phyloP scores from a whole-genome alignment of 2,797 vertebrate species.

The Stomatorhinus walkeri region DNA sequence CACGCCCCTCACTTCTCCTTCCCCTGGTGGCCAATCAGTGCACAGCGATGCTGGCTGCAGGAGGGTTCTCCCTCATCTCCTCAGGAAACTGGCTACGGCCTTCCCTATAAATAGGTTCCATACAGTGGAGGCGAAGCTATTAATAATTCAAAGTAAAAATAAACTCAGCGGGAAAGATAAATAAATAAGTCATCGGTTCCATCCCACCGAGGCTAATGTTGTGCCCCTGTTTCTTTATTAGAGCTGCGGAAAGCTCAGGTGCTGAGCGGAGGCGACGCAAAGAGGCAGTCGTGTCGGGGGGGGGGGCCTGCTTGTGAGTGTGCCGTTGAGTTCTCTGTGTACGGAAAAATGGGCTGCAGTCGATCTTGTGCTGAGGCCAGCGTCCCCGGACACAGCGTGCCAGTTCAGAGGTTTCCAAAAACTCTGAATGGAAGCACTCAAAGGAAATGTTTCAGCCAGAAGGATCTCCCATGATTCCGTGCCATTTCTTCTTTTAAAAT shows the following conservation, averaged over 20 bases:
- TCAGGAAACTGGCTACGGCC: neutral
- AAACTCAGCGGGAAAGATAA: conserved; percentile 33
- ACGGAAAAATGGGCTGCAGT: neutral
- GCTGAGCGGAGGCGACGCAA: neutral
- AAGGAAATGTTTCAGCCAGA: neutral
- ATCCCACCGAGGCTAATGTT: conserved; percentile 19
- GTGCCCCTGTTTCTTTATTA: conserved; percentile 1
- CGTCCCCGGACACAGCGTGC: neutral
- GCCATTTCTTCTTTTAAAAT: neutral
- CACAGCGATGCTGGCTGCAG: neutral
- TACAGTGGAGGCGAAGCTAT: conserved; percentile 38
- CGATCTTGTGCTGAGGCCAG: neutral
- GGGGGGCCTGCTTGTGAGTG: neutral
- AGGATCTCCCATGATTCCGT: neutral
- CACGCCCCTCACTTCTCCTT: neutral
- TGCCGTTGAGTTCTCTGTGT: neutral
- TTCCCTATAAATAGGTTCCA: conserved; percentile 28
- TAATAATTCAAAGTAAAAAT: conserved; percentile 51
- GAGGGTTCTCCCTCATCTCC: neutral
- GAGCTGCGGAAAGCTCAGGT: conserved; percentile 3
- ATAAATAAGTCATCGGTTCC: conserved; percentile 43
- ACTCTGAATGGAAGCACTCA: neutral
- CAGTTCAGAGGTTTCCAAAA: neutral
- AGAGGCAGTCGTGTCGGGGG: neutral
- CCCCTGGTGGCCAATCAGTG: neutral